These are phyloP conservation scores for Apolygus lucorum DNA, from an alignment of 1,140 invertebrate genomes.

Conservation along the genomic window DNA sequence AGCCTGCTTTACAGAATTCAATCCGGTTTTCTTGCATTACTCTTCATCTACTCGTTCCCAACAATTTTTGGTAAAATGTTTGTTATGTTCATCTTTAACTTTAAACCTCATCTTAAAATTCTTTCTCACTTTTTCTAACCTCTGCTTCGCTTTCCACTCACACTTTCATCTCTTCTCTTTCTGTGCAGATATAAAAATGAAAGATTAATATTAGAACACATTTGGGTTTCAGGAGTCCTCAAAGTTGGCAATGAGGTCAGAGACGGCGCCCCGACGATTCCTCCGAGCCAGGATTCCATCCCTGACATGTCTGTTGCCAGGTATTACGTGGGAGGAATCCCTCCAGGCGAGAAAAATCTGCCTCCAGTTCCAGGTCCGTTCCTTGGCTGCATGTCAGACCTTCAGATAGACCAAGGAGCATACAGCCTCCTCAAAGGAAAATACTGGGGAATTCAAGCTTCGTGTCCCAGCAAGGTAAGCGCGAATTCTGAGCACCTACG, in stretches of 20 bases:
- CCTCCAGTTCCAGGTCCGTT: slow-evolving; percentile 49
- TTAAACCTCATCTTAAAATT: too few species aligned
- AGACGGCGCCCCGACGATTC: slow-evolving; percentile 53
- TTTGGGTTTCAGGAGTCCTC: slow-evolving; percentile 42
- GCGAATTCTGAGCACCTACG: background rate
- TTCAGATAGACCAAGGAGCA: slow-evolving; percentile 60
- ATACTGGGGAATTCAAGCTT: slow-evolving; percentile 65
- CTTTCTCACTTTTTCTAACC: too few species aligned
- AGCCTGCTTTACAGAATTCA: too few species aligned
- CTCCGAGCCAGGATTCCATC: slow-evolving; percentile 47
- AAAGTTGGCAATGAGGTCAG: slow-evolving; percentile 62
- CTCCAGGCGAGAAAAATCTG: slow-evolving; percentile 51
- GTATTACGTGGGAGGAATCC: slow-evolving; percentile 72
- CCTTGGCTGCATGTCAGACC: slow-evolving; percentile 71
- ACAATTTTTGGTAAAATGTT: too few species aligned
- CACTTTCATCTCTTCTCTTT: background rate
- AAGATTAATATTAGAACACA: slow-evolving; percentile 14
- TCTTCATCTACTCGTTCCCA: too few species aligned
- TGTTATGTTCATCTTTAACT: too few species aligned
- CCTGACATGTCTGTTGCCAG: slow-evolving; percentile 52
- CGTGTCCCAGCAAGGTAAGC: slow-evolving; percentile 60
- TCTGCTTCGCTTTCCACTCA: slow-evolving; percentile 6
- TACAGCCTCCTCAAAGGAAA: slow-evolving; percentile 55
- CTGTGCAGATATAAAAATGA: slow-evolving; percentile 6
- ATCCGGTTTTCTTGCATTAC: too few species aligned